Percentiles rank a stretch among this genome's conserved stretches.
phyloP scores from a whole-genome alignment of 2,113 vertebrate genomes.

The Phalacrocorax pelagicus region DNA sequence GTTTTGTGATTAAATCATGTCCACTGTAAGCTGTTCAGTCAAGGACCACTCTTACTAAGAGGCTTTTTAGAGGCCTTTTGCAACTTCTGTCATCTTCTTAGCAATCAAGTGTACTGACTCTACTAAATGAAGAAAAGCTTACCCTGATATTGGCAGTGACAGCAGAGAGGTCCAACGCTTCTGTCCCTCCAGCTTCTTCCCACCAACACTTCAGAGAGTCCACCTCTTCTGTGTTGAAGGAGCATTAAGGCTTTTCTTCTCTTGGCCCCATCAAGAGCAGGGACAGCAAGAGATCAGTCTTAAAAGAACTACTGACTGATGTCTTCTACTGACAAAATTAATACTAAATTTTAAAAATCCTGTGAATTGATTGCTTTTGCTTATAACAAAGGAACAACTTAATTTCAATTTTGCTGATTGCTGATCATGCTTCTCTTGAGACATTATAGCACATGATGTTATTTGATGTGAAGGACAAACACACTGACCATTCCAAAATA shows the following conservation, averaged over 20 bases:
- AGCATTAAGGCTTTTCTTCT: neutral
- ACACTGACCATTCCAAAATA: neutral
- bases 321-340: neutral
- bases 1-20: neutral
- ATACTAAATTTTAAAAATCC: neutral
- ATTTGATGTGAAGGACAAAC: neutral
- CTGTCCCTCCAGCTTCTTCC: neutral
- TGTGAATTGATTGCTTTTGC: neutral
- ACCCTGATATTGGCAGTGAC: neutral
- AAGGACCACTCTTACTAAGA: neutral
- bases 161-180: neutral
- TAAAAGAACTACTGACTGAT: neutral
- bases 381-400: neutral
- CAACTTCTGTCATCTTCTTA: neutral
- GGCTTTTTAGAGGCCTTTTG: neutral
- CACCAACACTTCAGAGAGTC: neutral
- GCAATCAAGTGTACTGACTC: neutral
- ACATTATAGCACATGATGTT: neutral
- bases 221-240: neutral
- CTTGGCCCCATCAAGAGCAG: neutral
- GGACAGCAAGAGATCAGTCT: neutral
- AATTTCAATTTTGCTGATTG: neutral
- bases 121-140: neutral
- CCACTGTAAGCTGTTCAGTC: neutral
- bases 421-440: neutral